phyloP scores from a whole-genome alignment of 1,140 invertebrate genomes.

The Xylocopa sonorina region DNA sequence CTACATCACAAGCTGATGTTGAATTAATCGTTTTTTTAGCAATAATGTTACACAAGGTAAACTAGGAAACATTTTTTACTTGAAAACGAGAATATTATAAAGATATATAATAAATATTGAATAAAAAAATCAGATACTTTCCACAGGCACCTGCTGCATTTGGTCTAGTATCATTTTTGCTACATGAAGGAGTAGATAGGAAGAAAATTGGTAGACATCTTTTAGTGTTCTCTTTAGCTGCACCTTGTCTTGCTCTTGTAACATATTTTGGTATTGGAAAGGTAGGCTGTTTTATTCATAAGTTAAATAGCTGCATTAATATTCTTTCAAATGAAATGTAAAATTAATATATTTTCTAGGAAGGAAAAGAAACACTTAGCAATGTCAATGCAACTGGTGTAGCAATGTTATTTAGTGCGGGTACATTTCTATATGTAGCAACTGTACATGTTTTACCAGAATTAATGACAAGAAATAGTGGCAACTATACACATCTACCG shows the following conservation, averaged over 20 bases:
- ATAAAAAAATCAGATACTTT: constrained; percentile 18
- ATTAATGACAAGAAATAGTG: constrained; percentile 85
- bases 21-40: constrained; percentile 99
- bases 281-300: constrained; percentile 85
- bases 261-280: constrained; percentile 97
- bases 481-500: constrained; percentile 81
- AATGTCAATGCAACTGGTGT: constrained; percentile 96
- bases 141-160: constrained; percentile 96
- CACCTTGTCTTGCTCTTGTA: constrained; percentile 93
- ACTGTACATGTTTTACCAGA: constrained; percentile 99
- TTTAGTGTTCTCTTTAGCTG: constrained; percentile 96
- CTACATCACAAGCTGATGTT: constrained; percentile 96
- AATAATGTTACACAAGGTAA: constrained; percentile 98
- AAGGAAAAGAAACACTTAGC: constrained; percentile 87
- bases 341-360: constrained; percentile 77
- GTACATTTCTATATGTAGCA: constrained; percentile 99
- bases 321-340: constrained; percentile 22
- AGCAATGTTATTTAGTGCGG: constrained; percentile 99
- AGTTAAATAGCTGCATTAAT: not conserved
- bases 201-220: constrained; percentile 94
- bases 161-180: constrained; percentile 97
- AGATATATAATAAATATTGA: constrained; percentile 7
- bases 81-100: not conserved
- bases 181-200: constrained; percentile 97
- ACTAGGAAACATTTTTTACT: not conserved